Percentiles rank a stretch among this genome's conserved stretches.
Conservation (phyloP, 2,888 invertebrate species). For the Anodontia alba region DNA sequence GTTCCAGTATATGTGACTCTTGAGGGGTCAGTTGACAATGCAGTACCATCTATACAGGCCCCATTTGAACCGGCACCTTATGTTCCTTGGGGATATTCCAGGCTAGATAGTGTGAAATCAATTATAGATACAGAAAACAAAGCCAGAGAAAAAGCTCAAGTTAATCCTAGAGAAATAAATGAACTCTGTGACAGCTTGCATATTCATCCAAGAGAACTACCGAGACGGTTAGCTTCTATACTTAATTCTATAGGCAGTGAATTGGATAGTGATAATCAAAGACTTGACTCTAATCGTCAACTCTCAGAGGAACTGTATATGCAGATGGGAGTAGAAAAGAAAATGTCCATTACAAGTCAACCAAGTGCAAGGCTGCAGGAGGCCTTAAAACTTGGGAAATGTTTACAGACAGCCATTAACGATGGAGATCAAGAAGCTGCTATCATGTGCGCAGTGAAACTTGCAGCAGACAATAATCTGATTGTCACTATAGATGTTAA, state of each 20-base stretch:
- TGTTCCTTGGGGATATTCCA: background rate
- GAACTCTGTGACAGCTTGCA: conserved; percentile 54
- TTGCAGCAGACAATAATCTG: conserved; percentile 54
- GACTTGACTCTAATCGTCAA: conserved; percentile 20
- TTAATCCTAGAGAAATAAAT: background rate
- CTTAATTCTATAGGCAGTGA: conserved; percentile 27
- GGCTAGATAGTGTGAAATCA: background rate
- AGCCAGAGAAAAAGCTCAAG: background rate
- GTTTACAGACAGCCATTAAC: conserved; percentile 68
- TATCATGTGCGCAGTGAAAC: conserved; percentile 56
- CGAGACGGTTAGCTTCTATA: conserved; percentile 45
- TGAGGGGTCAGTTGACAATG: too few relatives aligned
- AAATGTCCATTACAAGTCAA: conserved; percentile 22
- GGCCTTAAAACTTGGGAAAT: conserved; percentile 37
- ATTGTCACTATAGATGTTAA: conserved; percentile 58
- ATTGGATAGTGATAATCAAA: conserved; percentile 16
- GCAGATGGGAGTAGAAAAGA: conserved; percentile 45
- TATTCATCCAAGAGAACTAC: conserved; percentile 51
- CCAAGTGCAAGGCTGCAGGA: conserved; percentile 35
- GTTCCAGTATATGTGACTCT: too few relatives aligned
- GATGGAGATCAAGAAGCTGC: conserved; percentile 62
- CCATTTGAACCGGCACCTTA: conserved; percentile 55
- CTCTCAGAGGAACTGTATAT: conserved; percentile 40
- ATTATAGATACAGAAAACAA: background rate
- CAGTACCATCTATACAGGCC: background rate